Conservation (phyloP, 2,113 vertebrate genomes). For the Gymnogyps californianus region DNA sequence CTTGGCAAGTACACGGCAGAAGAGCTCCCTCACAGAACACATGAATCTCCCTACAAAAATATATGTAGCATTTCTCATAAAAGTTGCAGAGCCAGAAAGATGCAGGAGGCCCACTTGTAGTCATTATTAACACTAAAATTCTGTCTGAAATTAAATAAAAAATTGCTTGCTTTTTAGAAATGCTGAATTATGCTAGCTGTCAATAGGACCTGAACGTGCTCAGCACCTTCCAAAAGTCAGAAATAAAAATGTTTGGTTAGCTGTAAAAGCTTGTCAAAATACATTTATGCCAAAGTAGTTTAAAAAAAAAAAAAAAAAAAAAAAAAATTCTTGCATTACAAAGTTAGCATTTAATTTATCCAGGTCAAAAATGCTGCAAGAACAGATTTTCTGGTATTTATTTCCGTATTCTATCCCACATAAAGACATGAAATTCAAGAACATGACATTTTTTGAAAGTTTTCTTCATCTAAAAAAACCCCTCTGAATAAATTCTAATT, state of each 20-base stretch:
- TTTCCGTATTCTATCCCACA: not conserved
- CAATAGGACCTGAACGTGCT: rapidly evolving
- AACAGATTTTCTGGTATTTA: not conserved
- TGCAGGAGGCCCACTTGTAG: not conserved
- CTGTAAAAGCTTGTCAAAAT: not conserved
- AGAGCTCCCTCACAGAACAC: not conserved
- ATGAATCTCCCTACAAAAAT: not conserved
- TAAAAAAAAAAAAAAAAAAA: not conserved
- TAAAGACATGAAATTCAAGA: not conserved
- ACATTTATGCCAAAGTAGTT: not conserved
- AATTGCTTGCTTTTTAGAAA: not conserved
- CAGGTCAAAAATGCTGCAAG: not conserved
- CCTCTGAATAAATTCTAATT: not conserved
- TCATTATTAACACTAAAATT: not conserved
- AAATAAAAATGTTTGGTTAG: not conserved
- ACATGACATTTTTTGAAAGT: not conserved
- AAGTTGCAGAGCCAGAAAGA: not conserved
- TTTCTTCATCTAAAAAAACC: not conserved
- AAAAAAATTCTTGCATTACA: not conserved
- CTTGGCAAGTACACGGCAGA: not conserved
- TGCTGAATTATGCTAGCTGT: not conserved
- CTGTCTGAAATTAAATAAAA: not conserved
- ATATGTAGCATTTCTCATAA: not conserved
- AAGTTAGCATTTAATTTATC: not conserved
- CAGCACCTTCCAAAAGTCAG: not conserved